Evolutionary conservation across 2,113 vertebrate species (phyloP).

Genomic region (Leucosticte australis): DNA sequence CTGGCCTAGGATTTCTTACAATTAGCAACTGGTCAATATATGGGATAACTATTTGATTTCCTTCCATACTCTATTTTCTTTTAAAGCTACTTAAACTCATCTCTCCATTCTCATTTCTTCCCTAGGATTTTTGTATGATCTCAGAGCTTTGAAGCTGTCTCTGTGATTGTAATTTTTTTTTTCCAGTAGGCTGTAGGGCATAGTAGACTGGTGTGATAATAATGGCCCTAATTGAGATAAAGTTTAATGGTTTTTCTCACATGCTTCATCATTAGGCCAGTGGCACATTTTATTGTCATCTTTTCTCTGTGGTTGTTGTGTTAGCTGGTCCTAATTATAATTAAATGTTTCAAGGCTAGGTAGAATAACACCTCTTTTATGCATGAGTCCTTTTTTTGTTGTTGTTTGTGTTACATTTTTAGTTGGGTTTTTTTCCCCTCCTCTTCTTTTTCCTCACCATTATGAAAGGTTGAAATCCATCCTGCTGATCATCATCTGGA

Average conservation of each 20-base stretch:
- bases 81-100: background rate
- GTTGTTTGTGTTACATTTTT: background rate
- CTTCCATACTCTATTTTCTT: background rate
- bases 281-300: conserved; percentile 12
- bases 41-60: background rate
- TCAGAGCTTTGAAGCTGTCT: background rate
- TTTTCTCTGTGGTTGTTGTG: background rate
- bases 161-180: background rate
- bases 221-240: conserved; percentile 48
- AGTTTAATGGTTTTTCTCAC: conserved; percentile 44
- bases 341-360: conserved; percentile 22
- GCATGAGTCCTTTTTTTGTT: background rate
- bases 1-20: background rate
- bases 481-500: background rate
- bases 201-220: conserved; percentile 19
- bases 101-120: background rate
- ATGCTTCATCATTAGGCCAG: conserved; percentile 30
- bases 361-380: background rate
- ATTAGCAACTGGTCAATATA: background rate
- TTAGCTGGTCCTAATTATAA: conserved; percentile 50
- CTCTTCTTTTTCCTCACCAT: background rate
- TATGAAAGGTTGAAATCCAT: background rate
- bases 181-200: conserved; percentile 7
- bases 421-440: fast-evolving
- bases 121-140: background rate